These are phyloP conservation scores for Spheniscus humboldti DNA, from an alignment of 2,797 vertebrate genomes.

Conservation along the genomic window DNA sequence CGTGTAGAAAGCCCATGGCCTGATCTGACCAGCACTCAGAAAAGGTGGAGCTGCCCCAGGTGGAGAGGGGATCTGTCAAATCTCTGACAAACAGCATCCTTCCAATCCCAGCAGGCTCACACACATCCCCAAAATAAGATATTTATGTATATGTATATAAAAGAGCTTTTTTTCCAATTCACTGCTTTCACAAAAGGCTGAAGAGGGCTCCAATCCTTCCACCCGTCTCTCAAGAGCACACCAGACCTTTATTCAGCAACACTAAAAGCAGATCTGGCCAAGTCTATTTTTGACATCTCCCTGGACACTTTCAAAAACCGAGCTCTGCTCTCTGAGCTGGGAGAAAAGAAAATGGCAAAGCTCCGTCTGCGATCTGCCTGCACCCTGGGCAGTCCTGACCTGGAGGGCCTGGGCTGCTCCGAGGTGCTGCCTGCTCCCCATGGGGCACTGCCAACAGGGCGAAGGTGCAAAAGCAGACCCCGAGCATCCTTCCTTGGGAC, in stretches of 20 bases:
- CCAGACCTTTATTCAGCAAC: background rate
- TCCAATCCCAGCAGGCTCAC: background rate
- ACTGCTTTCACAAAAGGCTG: background rate
- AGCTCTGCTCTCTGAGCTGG: background rate
- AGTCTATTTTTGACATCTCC: background rate
- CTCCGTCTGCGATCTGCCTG: background rate
- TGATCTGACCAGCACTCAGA: background rate
- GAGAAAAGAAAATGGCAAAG: background rate
- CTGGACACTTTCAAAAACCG: accelerated
- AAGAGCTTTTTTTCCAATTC: background rate
- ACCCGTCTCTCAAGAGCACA: background rate
- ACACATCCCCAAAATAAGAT: background rate
- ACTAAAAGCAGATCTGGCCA: background rate
- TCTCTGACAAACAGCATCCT: background rate
- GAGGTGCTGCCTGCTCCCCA: background rate
- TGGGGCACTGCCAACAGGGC: background rate
- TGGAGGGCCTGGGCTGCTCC: accelerated
- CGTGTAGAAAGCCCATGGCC: background rate
- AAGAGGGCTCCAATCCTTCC: background rate
- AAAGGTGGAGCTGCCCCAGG: too few relatives aligned
- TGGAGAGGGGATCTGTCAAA: too few relatives aligned
- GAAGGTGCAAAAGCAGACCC: background rate
- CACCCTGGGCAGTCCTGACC: accelerated
- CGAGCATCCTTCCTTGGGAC: background rate
- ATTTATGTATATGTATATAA: accelerated